Evolutionary conservation across 2,888 invertebrate genomes (phyloP), one percentile per base, ranked within the genome.

Genomic region (Cheilosia variabilis): DNA sequence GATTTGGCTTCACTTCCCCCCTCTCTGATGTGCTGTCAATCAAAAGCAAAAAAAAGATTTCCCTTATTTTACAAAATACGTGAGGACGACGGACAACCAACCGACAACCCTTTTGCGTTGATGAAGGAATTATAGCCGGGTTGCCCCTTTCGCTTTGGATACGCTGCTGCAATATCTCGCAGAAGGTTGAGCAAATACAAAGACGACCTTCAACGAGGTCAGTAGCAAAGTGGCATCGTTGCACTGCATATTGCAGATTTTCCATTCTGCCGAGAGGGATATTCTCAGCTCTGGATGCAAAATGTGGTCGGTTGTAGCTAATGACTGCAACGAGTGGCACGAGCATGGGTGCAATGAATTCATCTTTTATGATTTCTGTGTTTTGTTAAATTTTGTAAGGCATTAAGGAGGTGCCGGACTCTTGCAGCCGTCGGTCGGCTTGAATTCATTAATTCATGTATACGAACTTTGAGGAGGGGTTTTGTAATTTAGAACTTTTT

Each of bases 141-240:
- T 73, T 53, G 7, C 63, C 45, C 45, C 52, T 65, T 27, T 69
- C 13, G 53, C 57, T 71, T 71, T 50, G 41, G 13, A 13, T 66
- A 60, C 57, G 53, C 37, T 43, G 17, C 50, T 83, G 73, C 84
- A n/a, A 27, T 45, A 65, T 47, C 55, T 72, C 37, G 47, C 75
- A 86, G 81, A 77, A 86, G 73, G 86, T 86, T 86, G 81, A 81
- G 66, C 68, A 86, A 86, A 72, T 68, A 81, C 86, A 86, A 77
- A 81, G 72, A 77, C 81, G 86, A 86, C 86, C 86, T 86, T 86
- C 86, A 86, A 81, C 76, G 81, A 71, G 86, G 86, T 86, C 86
- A 86, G 66, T 86, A 72, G 86, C 80, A 75, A 86, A 86, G 62
- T 76, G 66, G 66, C 69, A 66, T 72, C 76, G 47, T 76, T 81